phyloP scores from a whole-genome alignment of 2,797 vertebrate genomes.

The Hephaestus fuliginosus region DNA sequence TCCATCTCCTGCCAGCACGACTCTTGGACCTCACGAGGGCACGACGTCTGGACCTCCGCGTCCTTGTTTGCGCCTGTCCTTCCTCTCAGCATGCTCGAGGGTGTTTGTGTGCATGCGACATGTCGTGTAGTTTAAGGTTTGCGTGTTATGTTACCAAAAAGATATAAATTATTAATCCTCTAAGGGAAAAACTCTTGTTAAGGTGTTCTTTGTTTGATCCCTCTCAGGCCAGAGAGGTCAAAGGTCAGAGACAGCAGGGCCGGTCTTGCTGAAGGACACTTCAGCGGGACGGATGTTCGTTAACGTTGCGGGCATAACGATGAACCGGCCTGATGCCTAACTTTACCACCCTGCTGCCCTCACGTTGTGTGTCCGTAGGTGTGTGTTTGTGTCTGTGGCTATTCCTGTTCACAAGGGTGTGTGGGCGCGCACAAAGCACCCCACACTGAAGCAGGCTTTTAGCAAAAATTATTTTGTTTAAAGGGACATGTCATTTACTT shows the following conservation, averaged over 20 bases:
- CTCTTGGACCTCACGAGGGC: conserved; percentile 46
- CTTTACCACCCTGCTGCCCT: conserved; percentile 38
- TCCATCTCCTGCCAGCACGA: conserved; percentile 46
- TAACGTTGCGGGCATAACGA: conserved; percentile 23
- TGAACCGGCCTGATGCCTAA: conserved; percentile 19
- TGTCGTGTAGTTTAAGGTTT: not conserved
- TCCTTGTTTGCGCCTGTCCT: conserved; percentile 23
- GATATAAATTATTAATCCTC: not conserved
- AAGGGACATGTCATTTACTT: conserved; percentile 17
- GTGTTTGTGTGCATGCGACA: not conserved
- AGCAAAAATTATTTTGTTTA: conserved; percentile 18
- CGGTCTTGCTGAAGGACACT: conserved; percentile 13
- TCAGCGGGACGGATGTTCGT: not conserved
- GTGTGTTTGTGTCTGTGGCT: conserved; percentile 65
- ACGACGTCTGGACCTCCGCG: conserved; percentile 38
- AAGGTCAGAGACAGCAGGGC: conserved; percentile 16
- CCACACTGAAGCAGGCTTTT: conserved; percentile 24
- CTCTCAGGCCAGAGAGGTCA: not conserved
- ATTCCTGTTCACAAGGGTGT: conserved; percentile 62
- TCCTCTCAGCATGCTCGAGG: not conserved
- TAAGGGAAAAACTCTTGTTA: not conserved
- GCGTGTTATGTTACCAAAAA: not conserved
- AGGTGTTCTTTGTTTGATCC: not conserved
- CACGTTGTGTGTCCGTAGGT: conserved; percentile 50
- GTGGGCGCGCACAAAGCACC: conserved; percentile 56